Evolutionary conservation across 2,113 vertebrate genomes (phyloP).

Genomic region (Hemichromis elongatus): DNA sequence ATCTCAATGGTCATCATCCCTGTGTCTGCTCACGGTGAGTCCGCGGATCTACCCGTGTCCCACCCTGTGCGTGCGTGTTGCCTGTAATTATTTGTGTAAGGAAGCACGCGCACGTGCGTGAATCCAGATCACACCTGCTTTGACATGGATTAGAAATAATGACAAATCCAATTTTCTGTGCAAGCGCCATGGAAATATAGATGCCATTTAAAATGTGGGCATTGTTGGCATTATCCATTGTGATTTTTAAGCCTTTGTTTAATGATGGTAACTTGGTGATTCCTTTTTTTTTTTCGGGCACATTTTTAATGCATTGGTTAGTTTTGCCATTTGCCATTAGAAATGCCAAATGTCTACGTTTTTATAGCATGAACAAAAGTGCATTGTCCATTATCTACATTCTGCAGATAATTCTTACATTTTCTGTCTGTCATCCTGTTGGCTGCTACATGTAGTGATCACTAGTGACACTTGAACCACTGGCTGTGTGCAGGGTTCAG

Average conservation of each 20-base stretch:
- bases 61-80: slow-evolving; percentile 27
- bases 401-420: background rate
- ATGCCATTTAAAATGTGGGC: background rate
- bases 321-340: background rate
- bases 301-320: background rate
- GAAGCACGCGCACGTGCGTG: slow-evolving; percentile 11
- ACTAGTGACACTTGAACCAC: background rate
- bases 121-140: slow-evolving; percentile 30
- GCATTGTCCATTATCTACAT: background rate
- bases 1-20: slow-evolving; percentile 55
- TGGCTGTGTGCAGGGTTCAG: background rate
- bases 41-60: background rate
- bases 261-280: background rate
- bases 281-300: background rate
- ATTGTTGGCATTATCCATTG: background rate
- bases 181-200: background rate
- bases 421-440: background rate
- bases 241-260: background rate
- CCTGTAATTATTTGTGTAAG: background rate
- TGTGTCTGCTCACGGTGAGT: slow-evolving; percentile 61
- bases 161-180: background rate
- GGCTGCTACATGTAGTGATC: background rate
- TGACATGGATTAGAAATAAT: background rate
- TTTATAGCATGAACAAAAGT: background rate
- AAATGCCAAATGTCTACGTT: background rate